phyloP scores from a whole-genome alignment of 2,888 invertebrate species.

The Macroteleia sp. region DNA sequence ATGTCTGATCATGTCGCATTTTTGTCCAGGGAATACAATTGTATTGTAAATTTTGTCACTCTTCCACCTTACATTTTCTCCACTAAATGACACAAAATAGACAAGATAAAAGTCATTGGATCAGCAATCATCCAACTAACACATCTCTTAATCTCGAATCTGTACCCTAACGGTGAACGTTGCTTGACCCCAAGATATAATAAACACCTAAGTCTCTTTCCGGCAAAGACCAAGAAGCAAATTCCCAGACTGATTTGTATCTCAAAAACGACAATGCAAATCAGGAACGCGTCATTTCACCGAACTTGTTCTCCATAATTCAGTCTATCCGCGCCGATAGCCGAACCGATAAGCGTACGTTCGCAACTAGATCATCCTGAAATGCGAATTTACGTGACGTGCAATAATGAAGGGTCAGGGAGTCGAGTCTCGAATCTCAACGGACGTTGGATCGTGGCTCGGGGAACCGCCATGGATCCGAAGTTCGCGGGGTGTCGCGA shows the following conservation, averaged over 20 bases:
- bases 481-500: conserved; percentile 59
- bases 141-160: too few species aligned
- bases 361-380: conserved; percentile 23
- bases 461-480: background rate
- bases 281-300: conserved; percentile 31
- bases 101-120: too few species aligned
- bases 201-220: too few species aligned
- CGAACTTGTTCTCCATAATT: conserved; percentile 31
- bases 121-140: too few species aligned
- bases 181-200: too few species aligned
- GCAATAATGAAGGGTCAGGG: conserved; percentile 39
- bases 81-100: too few species aligned
- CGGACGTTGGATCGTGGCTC: conserved; percentile 29
- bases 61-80: too few species aligned
- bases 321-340: conserved; percentile 19
- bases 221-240: too few species aligned
- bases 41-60: too few species aligned
- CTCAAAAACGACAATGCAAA: conserved; percentile 39
- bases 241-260: conserved; percentile 51
- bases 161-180: too few species aligned
- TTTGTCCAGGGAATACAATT: too few species aligned
- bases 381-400: conserved; percentile 51
- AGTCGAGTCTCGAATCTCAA: conserved; percentile 19
- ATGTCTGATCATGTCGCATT: too few species aligned
- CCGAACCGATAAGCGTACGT: conserved; percentile 34